A percentile compares a stretch with the other conserved stretches of the same genome.
Evolutionary conservation across 2,797 vertebrate genomes (phyloP).

Genomic region (Podarcis lilfordi): DNA sequence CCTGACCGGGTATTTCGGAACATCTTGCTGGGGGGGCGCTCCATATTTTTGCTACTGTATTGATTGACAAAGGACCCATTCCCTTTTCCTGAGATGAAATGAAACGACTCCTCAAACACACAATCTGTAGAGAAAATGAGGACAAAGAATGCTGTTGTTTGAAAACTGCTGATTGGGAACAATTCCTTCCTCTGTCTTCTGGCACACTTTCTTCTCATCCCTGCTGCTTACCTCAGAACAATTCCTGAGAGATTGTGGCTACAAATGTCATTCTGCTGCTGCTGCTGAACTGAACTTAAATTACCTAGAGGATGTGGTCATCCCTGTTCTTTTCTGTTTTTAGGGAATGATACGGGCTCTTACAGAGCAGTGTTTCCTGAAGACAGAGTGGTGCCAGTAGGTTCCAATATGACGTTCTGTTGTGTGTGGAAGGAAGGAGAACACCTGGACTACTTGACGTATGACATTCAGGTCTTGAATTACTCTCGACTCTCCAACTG

Average conservation of each 20-base stretch:
- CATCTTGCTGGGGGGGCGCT: background rate
- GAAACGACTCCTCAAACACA: no score
- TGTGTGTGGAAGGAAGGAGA: constrained; percentile 69
- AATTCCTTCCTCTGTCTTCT: background rate
- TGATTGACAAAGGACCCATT: background rate
- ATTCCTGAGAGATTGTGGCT: background rate
- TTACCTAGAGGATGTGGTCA: no score
- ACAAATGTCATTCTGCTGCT: background rate
- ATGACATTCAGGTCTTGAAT: background rate
- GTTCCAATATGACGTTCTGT: constrained; percentile 78
- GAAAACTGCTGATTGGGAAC: background rate
- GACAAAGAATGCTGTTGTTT: background rate
- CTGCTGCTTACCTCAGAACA: background rate
- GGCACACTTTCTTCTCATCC: background rate
- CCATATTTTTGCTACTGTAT: background rate
- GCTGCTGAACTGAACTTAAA: background rate
- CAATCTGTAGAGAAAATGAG: background rate
- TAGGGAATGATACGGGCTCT: constrained; percentile 57
- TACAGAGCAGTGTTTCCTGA: constrained; percentile 67
- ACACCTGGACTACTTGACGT: constrained; percentile 44
- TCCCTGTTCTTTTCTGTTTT: background rate
- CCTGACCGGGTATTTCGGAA: no score
- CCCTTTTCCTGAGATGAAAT: background rate
- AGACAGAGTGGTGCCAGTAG: constrained; percentile 75
- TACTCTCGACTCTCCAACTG: constrained; percentile 61